A percentile compares a stretch with the other conserved stretches of the same genome.
phyloP scores from a whole-genome alignment of 30 jellyfish, hydroid and myxozoan genomes.

The Aurelia coerulea region DNA sequence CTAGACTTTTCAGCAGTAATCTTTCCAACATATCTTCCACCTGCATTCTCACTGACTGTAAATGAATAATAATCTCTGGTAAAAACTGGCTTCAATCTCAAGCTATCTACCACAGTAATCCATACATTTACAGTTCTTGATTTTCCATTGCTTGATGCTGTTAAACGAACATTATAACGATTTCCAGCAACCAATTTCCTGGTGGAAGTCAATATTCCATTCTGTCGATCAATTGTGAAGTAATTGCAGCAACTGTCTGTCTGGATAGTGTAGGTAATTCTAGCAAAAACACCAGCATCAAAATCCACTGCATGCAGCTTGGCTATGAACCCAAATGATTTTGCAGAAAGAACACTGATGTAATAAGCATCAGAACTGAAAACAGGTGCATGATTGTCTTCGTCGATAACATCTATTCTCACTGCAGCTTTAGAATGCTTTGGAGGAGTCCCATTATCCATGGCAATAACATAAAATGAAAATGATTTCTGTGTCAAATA shows the following conservation, averaged over 20 bases:
- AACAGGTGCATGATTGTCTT: slow-evolving; percentile 54
- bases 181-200: slow-evolving; percentile 11
- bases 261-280: slow-evolving; percentile 42
- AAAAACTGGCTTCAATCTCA: slow-evolving; percentile 27
- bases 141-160: slow-evolving; percentile 59
- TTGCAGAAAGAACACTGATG: slow-evolving; percentile 15
- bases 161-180: slow-evolving; percentile 7
- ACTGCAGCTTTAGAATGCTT: slow-evolving; percentile 28
- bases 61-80: slow-evolving; percentile 42
- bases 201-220: slow-evolving; percentile 46
- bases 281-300: slow-evolving; percentile 68
- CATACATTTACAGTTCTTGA: slow-evolving; percentile 12
- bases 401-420: slow-evolving; percentile 33
- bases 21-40: slow-evolving; percentile 55
- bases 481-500: neutral
- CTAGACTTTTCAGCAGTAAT: neutral
- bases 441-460: slow-evolving; percentile 52
- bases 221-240: slow-evolving; percentile 15
- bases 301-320: slow-evolving; percentile 56
- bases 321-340: slow-evolving; percentile 31
- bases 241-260: slow-evolving; percentile 30
- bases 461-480: slow-evolving; percentile 46
- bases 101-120: neutral
- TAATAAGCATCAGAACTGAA: slow-evolving; percentile 2
- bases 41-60: slow-evolving; percentile 46